phyloP scores from a whole-genome alignment of 2,888 invertebrate genomes.

The Pachliopta kotzebuea region DNA sequence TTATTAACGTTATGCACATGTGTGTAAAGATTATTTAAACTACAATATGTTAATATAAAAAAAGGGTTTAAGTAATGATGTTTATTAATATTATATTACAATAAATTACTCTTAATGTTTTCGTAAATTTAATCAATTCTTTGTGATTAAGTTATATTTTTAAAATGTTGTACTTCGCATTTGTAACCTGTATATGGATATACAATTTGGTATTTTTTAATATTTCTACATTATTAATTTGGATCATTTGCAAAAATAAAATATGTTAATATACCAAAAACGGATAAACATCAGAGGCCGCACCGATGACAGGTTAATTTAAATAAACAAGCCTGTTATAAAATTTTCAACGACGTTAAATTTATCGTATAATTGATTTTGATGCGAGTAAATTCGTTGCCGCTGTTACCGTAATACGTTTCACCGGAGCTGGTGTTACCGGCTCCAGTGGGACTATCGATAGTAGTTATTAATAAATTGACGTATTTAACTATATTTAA shows the following conservation, averaged over 20 bases:
- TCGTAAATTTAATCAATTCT: neutral
- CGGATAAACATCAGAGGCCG: neutral
- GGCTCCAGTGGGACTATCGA: too few species aligned
- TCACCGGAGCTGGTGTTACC: neutral
- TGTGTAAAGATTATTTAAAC: too few species aligned
- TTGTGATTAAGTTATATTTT: too few species aligned
- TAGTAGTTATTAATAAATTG: too few species aligned
- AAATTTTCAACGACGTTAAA: slow-evolving; percentile 12
- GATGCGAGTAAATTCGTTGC: slow-evolving; percentile 2
- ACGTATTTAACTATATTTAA: too few species aligned
- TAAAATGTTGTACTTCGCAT: too few species aligned
- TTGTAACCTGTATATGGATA: too few species aligned
- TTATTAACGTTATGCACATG: too few species aligned
- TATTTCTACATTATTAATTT: neutral
- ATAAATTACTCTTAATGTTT: neutral
- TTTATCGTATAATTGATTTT: slow-evolving; percentile 13
- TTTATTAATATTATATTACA: neutral
- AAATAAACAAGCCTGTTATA: slow-evolving; percentile 1
- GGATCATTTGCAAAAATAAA: neutral
- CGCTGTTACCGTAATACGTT: neutral
- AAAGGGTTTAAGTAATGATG: neutral
- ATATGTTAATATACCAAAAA: neutral
- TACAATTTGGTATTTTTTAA: too few species aligned
- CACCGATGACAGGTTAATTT: slow-evolving; percentile 11
- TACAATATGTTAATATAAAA: too few species aligned